phyloP scores from a whole-genome alignment of 2,797 vertebrate genomes.

The Notoglanidium macrostoma region DNA sequence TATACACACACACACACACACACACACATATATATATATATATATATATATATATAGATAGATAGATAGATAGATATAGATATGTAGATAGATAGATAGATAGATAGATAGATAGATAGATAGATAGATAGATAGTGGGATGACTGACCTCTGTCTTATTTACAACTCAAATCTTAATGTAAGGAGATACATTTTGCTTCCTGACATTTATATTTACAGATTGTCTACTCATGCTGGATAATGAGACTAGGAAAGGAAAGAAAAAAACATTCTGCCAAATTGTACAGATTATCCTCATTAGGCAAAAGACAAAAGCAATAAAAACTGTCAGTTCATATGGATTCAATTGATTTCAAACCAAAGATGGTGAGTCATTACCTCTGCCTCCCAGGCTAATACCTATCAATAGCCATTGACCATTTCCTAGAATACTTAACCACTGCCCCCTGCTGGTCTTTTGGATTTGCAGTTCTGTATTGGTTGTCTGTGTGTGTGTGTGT shows the following conservation, averaged over 20 bases:
- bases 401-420: neutral
- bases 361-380: neutral
- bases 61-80: neutral
- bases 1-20: no score
- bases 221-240: neutral
- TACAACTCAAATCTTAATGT: neutral
- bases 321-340: neutral
- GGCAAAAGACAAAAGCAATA: neutral
- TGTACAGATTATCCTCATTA: constrained; percentile 27
- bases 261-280: constrained; percentile 7
- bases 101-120: no score
- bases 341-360: constrained; percentile 12
- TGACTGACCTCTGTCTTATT: neutral
- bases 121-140: no score
- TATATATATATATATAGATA: no score
- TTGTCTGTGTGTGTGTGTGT: neutral
- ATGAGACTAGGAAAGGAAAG: neutral
- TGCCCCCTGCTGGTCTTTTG: constrained; percentile 50
- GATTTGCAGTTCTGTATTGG: neutral
- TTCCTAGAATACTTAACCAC: constrained; percentile 27
- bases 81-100: no score
- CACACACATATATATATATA: no score
- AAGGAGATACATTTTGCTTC: neutral
- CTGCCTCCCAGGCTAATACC: neutral
- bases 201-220: neutral